phyloP scores from a whole-genome alignment of 2,888 invertebrate species.

The Mythimna lalbum region DNA sequence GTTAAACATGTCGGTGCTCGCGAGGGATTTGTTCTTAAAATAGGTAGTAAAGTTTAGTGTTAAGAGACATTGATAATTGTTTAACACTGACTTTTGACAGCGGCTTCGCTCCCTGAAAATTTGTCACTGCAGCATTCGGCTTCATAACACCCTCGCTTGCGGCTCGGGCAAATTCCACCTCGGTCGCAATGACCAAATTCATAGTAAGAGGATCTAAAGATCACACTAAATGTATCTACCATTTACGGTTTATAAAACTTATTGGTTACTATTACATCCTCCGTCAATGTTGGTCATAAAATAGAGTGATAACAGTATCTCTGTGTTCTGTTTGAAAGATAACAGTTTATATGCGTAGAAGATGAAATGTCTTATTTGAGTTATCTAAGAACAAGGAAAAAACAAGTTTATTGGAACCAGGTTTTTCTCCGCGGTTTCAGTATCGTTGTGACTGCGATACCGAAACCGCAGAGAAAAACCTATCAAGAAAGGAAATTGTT shows the following conservation, averaged over 20 bases:
- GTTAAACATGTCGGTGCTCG: not conserved
- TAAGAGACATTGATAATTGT: not conserved
- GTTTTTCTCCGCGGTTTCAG: too few species aligned
- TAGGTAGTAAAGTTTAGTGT: not conserved
- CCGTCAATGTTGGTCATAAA: constrained; percentile 35
- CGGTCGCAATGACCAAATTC: not conserved
- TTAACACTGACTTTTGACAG: not conserved
- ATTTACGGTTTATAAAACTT: constrained; percentile 35
- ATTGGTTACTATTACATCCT: constrained; percentile 16
- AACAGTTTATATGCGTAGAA: constrained; percentile 6
- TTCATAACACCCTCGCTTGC: too few species aligned
- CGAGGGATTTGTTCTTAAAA: constrained; percentile 1
- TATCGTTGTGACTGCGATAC: too few species aligned
- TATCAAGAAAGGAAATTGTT: too few species aligned
- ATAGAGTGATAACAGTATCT: constrained; percentile 13
- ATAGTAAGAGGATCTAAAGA: constrained; percentile 40
- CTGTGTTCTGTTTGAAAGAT: constrained; percentile 1
- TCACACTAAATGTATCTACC: constrained; percentile 35
- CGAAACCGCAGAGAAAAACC: too few species aligned
- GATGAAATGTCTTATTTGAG: constrained; percentile 2
- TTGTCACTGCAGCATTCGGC: too few species aligned
- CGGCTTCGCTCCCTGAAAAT: too few species aligned
- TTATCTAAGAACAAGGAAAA: not conserved
- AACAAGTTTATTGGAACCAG: not conserved
- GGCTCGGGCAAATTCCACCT: too few species aligned